A percentile compares a stretch with the other conserved stretches of the same genome.
Evolutionary conservation across 2,797 vertebrate species (phyloP).

Genomic region (Anguilla obscura): DNA sequence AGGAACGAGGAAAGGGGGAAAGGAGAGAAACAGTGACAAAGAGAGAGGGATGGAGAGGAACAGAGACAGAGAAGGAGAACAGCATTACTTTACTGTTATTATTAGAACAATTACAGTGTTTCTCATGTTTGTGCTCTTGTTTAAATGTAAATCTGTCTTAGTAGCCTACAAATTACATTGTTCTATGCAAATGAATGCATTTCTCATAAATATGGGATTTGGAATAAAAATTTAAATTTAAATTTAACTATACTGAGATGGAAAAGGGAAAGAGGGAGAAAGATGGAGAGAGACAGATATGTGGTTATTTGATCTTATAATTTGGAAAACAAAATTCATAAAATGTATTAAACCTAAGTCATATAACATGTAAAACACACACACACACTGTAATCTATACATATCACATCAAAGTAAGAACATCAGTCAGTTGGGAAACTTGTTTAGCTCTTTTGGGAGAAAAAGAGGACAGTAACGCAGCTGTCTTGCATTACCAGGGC

Average conservation of each 20-base stretch:
- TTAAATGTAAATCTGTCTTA: neutral
- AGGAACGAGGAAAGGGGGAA: constrained; percentile 43
- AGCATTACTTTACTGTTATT: constrained; percentile 8
- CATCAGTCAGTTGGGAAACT: neutral
- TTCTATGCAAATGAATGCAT: neutral
- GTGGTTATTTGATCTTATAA: neutral
- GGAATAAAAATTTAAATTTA: neutral
- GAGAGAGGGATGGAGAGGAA: neutral
- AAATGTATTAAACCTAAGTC: neutral
- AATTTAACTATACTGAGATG: neutral
- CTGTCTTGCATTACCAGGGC: neutral
- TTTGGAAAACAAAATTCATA: neutral
- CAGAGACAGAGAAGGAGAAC: constrained; percentile 7
- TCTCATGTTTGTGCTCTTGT: neutral
- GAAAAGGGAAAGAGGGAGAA: neutral
- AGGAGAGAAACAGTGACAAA: constrained; percentile 12
- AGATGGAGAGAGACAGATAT: neutral
- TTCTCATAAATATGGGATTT: neutral
- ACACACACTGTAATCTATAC: neutral
- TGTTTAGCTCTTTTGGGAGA: neutral
- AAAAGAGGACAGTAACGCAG: constrained; percentile 7
- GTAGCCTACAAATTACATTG: neutral
- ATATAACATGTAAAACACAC: neutral
- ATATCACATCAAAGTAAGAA: neutral
- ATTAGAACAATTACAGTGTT: neutral